Conservation (phyloP, 1,140 invertebrate species). For the Sesamia nonagrioides region DNA sequence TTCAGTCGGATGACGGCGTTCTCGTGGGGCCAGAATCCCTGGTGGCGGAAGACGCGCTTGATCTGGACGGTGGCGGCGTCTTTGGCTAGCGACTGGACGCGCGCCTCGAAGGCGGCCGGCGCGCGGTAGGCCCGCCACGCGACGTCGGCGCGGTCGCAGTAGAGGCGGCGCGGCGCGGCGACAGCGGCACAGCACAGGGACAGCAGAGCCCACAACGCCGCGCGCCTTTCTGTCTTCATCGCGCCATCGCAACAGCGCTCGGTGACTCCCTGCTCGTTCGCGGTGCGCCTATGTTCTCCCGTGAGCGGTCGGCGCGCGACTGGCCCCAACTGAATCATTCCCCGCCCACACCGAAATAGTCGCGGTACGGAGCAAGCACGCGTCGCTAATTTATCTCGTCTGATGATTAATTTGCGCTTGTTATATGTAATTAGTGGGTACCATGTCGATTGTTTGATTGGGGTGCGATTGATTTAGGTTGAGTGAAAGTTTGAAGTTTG, state of each 20-base stretch:
- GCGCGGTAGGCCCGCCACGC: slow-evolving; percentile 84
- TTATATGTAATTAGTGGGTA: slow-evolving; percentile 76
- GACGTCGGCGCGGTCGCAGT: slow-evolving; percentile 84
- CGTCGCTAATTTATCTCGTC: slow-evolving; percentile 76
- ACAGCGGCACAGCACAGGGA: slow-evolving; percentile 69
- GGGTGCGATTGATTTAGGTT: slow-evolving; percentile 29
- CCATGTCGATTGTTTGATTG: slow-evolving; percentile 48
- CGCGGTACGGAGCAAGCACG: slow-evolving; percentile 54
- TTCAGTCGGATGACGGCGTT: slow-evolving; percentile 75
- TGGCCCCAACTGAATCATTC: slow-evolving; percentile 74
- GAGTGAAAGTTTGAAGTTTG: slow-evolving; percentile 16
- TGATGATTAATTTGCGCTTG: slow-evolving; percentile 79
- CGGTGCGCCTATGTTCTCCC: slow-evolving; percentile 58
- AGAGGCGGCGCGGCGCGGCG: slow-evolving; percentile 80
- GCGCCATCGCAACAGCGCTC: slow-evolving; percentile 79
- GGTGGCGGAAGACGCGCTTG: slow-evolving; percentile 72
- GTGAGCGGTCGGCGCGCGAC: slow-evolving; percentile 81
- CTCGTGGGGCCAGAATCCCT: slow-evolving; percentile 80
- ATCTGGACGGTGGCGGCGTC: slow-evolving; percentile 81
- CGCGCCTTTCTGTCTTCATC: slow-evolving; percentile 80
- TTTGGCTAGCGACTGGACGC: slow-evolving; percentile 77
- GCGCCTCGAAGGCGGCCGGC: slow-evolving; percentile 82
- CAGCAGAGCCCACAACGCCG: slow-evolving; percentile 81
- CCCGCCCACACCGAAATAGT: slow-evolving; percentile 84
- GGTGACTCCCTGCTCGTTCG: slow-evolving; percentile 54